Evolutionary conservation across 2,797 vertebrate genomes (phyloP), one percentile per base, ranked within the genome.

Genomic region (Sebastes diaconus): DNA sequence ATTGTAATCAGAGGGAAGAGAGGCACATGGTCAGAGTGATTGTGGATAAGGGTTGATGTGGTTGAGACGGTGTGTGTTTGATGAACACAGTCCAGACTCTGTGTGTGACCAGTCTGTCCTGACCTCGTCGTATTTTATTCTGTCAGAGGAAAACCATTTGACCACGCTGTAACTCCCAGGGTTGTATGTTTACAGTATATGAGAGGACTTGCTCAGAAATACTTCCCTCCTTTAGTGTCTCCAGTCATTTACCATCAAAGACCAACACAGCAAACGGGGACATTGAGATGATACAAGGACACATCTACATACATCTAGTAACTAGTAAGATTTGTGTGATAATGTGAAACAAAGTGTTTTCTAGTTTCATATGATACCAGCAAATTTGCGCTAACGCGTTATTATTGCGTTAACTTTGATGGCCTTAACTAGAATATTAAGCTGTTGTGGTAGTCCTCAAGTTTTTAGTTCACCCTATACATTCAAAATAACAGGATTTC

Each of bases 51-150:
- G 63, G 70, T 64, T 75, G 52, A 65, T 73, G 73, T 83, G 73
- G 85, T 80, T 77, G 74, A 76, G 58, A 84, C 36, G 27, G 80
- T 72, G 78, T 34, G 85, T 80, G 80, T 73, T 75, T 65, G 68
- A 85, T 80, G 77, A 84, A 92, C 86, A 79, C 16, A 81, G 76
- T 81, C 61, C 89, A 86, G 91, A 81, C 77, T 64, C 69, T 20
- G 14, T 84, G 67, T 29, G 29, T 63, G 83, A 75, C 29, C 77
- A 54, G 77, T 78, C 82, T 73, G 55, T 64, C 63, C 86, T 82
- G 69, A 73, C 71, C 80, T 71, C 6, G 8, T 59, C 3, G 9
- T 89, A 84, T 93, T 92, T 92, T 92, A 86, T 70, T 80, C 65
- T 68, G 25, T 72, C 36, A 68, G 39, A 73, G 39, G 66, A 70